Evolutionary conservation across 1,140 invertebrate genomes (phyloP), one percentile per base, ranked within the genome.

Genomic region (Saccostrea cuccullata): DNA sequence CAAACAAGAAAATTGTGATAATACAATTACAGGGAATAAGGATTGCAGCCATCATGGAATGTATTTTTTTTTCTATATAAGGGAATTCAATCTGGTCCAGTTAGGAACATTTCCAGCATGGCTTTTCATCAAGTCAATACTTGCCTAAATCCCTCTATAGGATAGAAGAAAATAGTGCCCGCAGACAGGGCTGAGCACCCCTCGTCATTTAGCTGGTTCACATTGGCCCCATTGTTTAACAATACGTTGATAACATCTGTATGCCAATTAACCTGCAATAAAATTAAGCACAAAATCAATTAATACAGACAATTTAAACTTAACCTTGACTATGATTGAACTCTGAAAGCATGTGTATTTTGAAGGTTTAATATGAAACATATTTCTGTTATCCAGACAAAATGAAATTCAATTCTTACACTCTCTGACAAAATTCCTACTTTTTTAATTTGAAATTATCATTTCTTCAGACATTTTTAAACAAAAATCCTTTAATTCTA

Each of bases 191-290:
- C 93, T 20, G 95, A 95, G 47, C 94, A 92, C 0, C 95, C 95
- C 84, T 95, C 94, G 90, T 95, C 93, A 86, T 91, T 94, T 20
- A 95, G 90, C 87, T 94, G 93, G 90, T 95, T 95, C 9, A 95
- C 93, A 90, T 95, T 92, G 3, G 94, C 94, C 55, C 95, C 95
- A 87, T 94, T 91, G 85, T 95, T 94, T 1, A 95, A 91, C 12
- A 95, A 90, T 73, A 90, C 89, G 85, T 95, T 95, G 56, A 95
- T 94, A 6, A 94, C 91, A 83, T 93, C 92, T 17, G 90, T 89
- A 85, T 94, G 92, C 92, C 93, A 93, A 86, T 93, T 94, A 9
- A 94, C 92, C 94, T 95, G 89, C 11, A 92, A 88, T 64, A 67
- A 64, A 86, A 47, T 47, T 47, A 47, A 9, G 47, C 47, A 47